Conservation (phyloP, 2,888 invertebrate genomes). For the Protula sp. region DNA sequence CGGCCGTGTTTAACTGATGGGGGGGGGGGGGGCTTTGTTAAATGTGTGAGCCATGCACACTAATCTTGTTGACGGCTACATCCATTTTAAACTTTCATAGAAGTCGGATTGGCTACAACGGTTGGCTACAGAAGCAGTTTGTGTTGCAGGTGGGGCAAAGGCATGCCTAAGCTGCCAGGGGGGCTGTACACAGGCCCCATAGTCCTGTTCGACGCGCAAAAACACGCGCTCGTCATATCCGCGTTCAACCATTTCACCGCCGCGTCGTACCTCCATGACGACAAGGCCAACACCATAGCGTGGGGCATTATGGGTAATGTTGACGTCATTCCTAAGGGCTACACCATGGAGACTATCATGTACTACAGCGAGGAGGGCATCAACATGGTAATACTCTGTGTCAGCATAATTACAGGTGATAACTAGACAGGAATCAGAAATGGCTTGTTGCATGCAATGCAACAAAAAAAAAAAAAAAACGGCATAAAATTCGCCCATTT, state of each 20-base stretch:
- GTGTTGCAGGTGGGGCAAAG: background rate
- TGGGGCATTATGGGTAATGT: constrained; percentile 2
- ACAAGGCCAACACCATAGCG: background rate
- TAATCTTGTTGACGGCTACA: too few species aligned
- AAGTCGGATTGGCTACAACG: too few species aligned
- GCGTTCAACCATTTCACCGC: background rate
- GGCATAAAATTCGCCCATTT: too few species aligned
- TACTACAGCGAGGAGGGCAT: background rate
- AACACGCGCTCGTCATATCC: background rate
- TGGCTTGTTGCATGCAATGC: background rate
- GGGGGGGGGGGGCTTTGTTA: too few species aligned
- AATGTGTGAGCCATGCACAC: too few species aligned
- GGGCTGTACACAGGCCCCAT: background rate
- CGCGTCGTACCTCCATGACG: background rate
- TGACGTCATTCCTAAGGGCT: background rate
- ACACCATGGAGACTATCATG: background rate
- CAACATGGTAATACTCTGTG: background rate
- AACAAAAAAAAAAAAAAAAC: background rate
- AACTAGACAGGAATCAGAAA: background rate
- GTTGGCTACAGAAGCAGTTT: too few species aligned
- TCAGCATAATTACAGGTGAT: background rate
- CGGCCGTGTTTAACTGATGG: too few species aligned
- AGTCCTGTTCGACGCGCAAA: background rate
- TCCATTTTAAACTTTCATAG: too few species aligned
- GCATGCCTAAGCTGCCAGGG: background rate